Evolutionary conservation across 2,888 invertebrate genomes (phyloP).

Genomic region (Anarsia innoxiella): DNA sequence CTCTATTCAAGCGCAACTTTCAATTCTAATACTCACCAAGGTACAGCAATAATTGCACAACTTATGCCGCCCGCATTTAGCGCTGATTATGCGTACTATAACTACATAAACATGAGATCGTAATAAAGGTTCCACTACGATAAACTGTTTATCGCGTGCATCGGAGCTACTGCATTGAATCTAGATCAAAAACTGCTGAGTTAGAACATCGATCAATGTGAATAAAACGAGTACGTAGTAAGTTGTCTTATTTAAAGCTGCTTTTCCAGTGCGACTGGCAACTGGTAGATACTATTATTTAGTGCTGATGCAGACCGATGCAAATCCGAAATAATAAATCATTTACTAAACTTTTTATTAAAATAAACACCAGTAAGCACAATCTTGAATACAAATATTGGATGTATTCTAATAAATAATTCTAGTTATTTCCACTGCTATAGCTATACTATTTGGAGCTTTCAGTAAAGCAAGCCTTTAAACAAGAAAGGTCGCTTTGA

Average conservation of each 20-base stretch:
- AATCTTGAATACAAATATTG: no score
- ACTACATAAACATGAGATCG: constrained; percentile 15
- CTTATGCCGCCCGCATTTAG: constrained; percentile 2
- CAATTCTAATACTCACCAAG: constrained; percentile 20
- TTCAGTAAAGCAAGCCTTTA: no score
- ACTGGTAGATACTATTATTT: no score
- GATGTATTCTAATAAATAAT: no score
- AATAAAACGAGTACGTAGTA: constrained; percentile 43
- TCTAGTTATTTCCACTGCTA: no score
- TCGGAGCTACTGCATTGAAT: constrained; percentile 55
- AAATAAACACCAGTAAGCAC: no score
- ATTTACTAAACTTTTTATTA: no score
- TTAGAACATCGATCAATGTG: constrained; percentile 64
- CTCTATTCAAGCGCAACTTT: constrained; percentile 29
- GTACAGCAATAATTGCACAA: constrained; percentile 5
- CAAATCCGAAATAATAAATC: not conserved
- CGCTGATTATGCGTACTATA: not conserved
- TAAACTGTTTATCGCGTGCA: constrained; percentile 37
- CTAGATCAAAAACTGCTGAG: constrained; percentile 66
- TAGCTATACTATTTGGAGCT: no score
- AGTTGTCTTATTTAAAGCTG: constrained; percentile 30
- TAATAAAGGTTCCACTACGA: constrained; percentile 28
- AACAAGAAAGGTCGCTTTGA: no score
- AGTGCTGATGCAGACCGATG: not conserved
- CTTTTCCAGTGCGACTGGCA: no score